Percentiles rank a stretch among this genome's conserved stretches.
These are phyloP conservation scores for Tricholaema leucomelas DNA, from an alignment of 2,113 vertebrate genomes.

Conservation along the genomic window DNA sequence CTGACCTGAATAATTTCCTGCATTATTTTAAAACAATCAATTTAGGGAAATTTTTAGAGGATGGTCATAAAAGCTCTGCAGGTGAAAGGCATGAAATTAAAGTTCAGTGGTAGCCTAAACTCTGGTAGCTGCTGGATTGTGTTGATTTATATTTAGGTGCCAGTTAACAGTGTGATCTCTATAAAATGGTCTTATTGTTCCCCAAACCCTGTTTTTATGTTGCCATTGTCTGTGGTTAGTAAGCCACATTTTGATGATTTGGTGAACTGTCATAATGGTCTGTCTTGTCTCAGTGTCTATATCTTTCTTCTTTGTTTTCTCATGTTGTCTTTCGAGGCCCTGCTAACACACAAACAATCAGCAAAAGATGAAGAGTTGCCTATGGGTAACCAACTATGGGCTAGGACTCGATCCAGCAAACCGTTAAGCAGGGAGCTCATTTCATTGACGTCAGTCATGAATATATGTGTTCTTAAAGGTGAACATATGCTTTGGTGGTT, in stretches of 20 bases:
- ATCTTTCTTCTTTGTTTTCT: neutral
- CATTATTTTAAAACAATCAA: neutral
- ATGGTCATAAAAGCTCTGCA: neutral
- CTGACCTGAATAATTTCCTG: neutral
- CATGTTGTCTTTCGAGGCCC: neutral
- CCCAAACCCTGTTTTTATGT: neutral
- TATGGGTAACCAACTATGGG: neutral
- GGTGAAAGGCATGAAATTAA: neutral
- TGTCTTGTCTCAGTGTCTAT: neutral
- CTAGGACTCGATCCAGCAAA: slow-evolving; percentile 35
- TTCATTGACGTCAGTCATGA: neutral
- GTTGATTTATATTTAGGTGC: neutral
- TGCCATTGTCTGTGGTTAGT: neutral
- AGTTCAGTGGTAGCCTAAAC: neutral
- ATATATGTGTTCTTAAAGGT: neutral
- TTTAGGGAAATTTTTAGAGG: neutral
- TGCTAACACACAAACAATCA: neutral
- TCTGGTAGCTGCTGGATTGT: neutral
- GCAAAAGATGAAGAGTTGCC: neutral
- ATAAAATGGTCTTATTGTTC: neutral
- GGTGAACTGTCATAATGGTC: neutral
- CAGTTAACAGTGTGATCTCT: neutral
- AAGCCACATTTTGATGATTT: neutral
- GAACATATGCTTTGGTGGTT: neutral
- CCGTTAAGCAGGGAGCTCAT: neutral